phyloP scores from a whole-genome alignment of 2,797 vertebrate species.

The Manis javanica region DNA sequence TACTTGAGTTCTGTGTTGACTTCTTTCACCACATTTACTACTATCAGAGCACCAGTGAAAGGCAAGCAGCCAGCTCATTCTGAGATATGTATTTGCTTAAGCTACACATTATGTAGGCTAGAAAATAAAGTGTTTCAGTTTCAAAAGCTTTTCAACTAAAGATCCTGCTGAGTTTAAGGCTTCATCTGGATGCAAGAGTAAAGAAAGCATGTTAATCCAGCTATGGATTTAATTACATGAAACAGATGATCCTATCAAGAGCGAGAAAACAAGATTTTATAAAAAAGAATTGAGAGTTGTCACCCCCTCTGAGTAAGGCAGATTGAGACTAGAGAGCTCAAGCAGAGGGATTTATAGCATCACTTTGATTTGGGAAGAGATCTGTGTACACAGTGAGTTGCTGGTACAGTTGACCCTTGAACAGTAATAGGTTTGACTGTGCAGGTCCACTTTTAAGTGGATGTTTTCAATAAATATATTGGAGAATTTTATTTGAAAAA shows the following conservation, averaged over 20 bases:
- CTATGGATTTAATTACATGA: slow-evolving; percentile 25
- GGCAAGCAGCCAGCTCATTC: slow-evolving; percentile 41
- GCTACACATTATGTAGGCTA: not conserved
- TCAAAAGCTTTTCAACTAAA: slow-evolving; percentile 58
- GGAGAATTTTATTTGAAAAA: too few relatives aligned
- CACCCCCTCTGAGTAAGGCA: not conserved
- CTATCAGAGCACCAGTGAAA: not conserved
- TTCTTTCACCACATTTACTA: not conserved
- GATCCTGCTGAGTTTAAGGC: not conserved
- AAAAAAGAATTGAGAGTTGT: not conserved
- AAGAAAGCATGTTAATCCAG: not conserved
- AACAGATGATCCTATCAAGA: slow-evolving; percentile 27
- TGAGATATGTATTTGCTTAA: slow-evolving; percentile 14
- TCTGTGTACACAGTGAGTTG: not conserved
- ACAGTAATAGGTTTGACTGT: too few relatives aligned
- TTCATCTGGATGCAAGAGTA: slow-evolving; percentile 29
- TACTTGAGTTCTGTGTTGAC: not conserved
- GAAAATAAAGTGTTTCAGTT: slow-evolving; percentile 48
- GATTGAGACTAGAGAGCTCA: not conserved
- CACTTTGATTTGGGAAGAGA: not conserved
- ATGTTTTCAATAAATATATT: too few relatives aligned
- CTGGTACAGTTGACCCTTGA: too few relatives aligned
- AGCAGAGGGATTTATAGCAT: not conserved
- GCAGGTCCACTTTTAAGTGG: too few relatives aligned
- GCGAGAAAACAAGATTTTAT: not conserved